These are phyloP conservation scores for Bicyclus anynana DNA, from an alignment of 1,140 invertebrate species.

Conservation along the genomic window DNA sequence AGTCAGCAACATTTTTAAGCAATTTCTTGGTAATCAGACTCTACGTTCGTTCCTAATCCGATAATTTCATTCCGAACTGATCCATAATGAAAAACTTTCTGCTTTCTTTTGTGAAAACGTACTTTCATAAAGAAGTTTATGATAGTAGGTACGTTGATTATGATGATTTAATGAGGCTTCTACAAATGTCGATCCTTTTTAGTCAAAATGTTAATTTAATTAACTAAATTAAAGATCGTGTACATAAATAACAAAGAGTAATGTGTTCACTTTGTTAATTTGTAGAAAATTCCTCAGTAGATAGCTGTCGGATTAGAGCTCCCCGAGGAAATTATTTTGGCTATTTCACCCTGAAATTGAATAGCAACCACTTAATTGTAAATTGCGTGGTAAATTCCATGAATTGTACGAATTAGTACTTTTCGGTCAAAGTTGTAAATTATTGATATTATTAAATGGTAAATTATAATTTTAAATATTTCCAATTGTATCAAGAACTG, in stretches of 20 bases:
- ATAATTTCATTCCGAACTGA: too few relatives aligned
- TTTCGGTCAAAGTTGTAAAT: neutral
- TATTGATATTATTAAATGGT: too few relatives aligned
- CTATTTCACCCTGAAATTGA: neutral
- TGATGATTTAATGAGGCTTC: too few relatives aligned
- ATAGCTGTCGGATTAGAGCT: neutral
- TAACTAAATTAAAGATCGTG: neutral
- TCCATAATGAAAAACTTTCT: too few relatives aligned
- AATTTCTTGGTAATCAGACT: too few relatives aligned
- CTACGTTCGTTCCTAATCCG: too few relatives aligned
- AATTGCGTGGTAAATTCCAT: neutral
- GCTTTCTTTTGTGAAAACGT: too few relatives aligned
- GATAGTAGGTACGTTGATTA: too few relatives aligned
- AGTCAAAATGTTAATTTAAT: neutral
- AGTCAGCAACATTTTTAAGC: too few relatives aligned
- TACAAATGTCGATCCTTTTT: neutral
- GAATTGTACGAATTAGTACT: neutral
- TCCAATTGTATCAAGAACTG: too few relatives aligned
- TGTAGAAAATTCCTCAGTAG: neutral
- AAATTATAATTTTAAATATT: too few relatives aligned
- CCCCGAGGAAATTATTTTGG: conserved; percentile 10
- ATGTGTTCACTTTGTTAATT: neutral
- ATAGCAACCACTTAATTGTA: conserved; percentile 4
- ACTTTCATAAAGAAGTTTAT: too few relatives aligned
- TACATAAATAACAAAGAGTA: neutral